phyloP scores from a whole-genome alignment of 2,113 vertebrate genomes.

The Ceyx margarethae region DNA sequence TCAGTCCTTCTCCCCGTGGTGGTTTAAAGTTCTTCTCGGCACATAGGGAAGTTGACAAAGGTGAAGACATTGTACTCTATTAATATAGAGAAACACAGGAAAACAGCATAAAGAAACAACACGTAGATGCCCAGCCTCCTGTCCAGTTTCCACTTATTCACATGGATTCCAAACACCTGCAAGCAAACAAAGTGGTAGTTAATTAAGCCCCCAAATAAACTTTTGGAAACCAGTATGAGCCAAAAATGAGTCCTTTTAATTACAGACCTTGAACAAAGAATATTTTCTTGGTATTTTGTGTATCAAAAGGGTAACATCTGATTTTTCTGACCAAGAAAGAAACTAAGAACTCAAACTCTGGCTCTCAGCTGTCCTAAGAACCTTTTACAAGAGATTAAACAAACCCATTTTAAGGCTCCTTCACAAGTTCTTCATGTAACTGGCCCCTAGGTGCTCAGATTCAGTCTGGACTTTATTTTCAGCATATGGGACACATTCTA shows the following conservation, averaged over 20 bases:
- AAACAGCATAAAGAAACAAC: slow-evolving; percentile 85
- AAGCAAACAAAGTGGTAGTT: slow-evolving; percentile 2
- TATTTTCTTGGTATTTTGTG: background rate
- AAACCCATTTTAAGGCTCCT: background rate
- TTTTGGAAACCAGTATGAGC: background rate
- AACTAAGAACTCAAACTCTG: background rate
- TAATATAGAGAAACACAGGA: slow-evolving; percentile 95
- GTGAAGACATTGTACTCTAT: slow-evolving; percentile 99
- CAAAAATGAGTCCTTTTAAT: background rate
- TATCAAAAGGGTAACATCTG: background rate
- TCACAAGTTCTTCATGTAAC: background rate
- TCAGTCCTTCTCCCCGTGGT: background rate
- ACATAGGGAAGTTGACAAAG: slow-evolving; percentile 99
- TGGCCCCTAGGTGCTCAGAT: background rate
- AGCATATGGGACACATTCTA: background rate
- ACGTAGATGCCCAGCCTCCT: slow-evolving; percentile 89
- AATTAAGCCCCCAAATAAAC: background rate
- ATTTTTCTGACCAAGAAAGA: background rate
- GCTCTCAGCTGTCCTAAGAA: background rate
- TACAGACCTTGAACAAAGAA: background rate
- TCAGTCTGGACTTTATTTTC: background rate
- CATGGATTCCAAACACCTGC: slow-evolving; percentile 90
- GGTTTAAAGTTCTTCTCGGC: slow-evolving; percentile 83
- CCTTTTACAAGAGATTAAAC: background rate
- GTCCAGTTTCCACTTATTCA: slow-evolving; percentile 95